Conservation (phyloP, 2,797 vertebrate genomes). For the Hozukius guyotensis region DNA sequence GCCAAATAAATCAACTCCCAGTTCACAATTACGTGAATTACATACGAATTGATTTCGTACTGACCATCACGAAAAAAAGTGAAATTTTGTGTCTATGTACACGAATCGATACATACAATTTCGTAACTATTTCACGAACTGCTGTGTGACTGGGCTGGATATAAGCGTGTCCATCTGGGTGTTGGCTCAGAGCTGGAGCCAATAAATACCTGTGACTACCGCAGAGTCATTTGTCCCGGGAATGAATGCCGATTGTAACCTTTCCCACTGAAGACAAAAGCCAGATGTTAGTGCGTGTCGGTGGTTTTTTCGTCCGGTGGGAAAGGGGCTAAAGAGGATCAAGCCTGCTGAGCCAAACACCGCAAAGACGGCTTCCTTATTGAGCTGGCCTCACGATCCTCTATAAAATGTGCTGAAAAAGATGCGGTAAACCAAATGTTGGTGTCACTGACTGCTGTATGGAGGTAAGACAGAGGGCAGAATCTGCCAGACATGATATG, state of each 20-base stretch:
- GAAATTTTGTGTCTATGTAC: no score
- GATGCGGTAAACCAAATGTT: neutral
- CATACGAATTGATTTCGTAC: neutral
- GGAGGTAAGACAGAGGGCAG: conserved; percentile 6
- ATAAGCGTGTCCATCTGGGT: neutral
- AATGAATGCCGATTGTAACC: neutral
- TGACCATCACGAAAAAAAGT: no score
- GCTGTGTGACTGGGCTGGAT: no score
- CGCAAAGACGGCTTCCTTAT: neutral
- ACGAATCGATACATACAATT: no score
- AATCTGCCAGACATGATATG: neutral
- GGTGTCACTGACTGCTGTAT: neutral
- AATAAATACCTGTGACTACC: neutral
- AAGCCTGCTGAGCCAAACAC: neutral
- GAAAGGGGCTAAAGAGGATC: neutral
- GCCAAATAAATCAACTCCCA: neutral
- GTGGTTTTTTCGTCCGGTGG: neutral
- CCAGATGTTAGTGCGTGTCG: neutral
- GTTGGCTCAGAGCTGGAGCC: neutral
- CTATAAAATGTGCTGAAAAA: conserved; percentile 15
- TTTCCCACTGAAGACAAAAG: neutral
- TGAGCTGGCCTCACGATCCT: neutral
- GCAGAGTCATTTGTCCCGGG: neutral
- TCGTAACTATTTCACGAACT: no score
- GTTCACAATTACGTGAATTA: neutral